Evolutionary conservation across 2,888 invertebrate genomes (phyloP).

Genomic region (Aethes cnicana): DNA sequence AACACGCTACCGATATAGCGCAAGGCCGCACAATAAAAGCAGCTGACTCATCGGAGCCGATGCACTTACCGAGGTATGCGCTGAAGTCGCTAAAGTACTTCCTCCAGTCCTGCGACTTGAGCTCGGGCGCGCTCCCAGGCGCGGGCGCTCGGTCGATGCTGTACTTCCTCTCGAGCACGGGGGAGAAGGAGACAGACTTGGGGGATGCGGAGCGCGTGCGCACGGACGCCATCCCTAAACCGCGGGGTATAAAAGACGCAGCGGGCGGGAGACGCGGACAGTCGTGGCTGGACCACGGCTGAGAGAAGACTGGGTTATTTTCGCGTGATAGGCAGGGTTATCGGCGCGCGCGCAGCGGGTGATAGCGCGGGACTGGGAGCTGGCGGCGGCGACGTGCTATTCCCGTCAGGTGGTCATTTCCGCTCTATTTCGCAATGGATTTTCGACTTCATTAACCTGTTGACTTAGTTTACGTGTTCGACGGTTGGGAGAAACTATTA

Average conservation of each 20-base stretch:
- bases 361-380: conserved; percentile 76
- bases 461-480: conserved; percentile 40
- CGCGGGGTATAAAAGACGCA: conserved; percentile 67
- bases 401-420: conserved; percentile 81
- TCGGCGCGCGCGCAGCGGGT: conserved; percentile 70
- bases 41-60: conserved; percentile 58
- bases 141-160: conserved; percentile 67
- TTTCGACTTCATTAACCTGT: conserved; percentile 71
- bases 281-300: conserved; percentile 76
- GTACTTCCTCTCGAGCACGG: conserved; percentile 82
- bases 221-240: conserved; percentile 81
- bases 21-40: conserved; percentile 74
- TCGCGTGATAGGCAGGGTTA: conserved; percentile 66
- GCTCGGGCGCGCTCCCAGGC: conserved; percentile 61
- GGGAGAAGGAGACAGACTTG: conserved; percentile 85
- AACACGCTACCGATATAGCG: conserved; percentile 74
- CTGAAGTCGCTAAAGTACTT: conserved; percentile 78
- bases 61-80: conserved; percentile 76
- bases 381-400: conserved; percentile 76
- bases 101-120: conserved; percentile 71
- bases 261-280: conserved; percentile 57
- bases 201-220: conserved; percentile 86
- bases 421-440: conserved; percentile 74
- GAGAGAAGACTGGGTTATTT: conserved; percentile 75
- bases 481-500: conserved; percentile 29